Base-by-base conservation (phyloP, 1,140 invertebrate species). In the Melitaea cinxia region DNA sequence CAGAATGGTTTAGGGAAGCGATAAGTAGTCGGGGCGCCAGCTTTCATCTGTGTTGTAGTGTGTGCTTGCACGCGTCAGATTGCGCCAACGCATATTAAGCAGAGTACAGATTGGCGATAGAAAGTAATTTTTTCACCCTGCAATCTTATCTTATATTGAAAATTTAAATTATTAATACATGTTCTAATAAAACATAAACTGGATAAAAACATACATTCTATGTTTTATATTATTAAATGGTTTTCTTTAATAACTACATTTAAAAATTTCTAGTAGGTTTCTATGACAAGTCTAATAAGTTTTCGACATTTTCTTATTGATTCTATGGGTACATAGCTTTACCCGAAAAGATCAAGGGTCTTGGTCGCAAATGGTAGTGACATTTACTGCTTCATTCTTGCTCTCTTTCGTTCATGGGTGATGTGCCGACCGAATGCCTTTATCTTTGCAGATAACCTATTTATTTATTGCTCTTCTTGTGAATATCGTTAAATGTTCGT, bases 21-120 rank as follows among this genome's bases (percentile, higher is more conserved):
- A 90, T 91, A 91, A 90, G 86, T 88, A 82, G 77, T 54, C 42
- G 67, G 63, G 72, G 80, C 85, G 80, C 75, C 83, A 67, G 75
- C 86, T 89, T 87, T 86, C 86, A 87, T 90, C 83, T 87, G 65
- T 67, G 68, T 61, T 57, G 62, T 65, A 61, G 60, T 64, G 65
- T 64, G 66, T 71, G 73, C 75, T 77, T 72, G 77, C 73, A 60
- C 71, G 70, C 64, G 53, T 57, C 58, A 66, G 55, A 57, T 65
- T 75, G 72, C 74, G 74, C 63, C 45, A 60, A 65, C 73, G 72
- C 77, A 76, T 75, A 56, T 69, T 64, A 69, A 65, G 58, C 12
- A 9, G 45, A 10, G 68, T 67, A 45, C 39, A 73, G 10, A 65
- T 55, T 23, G 10, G 19, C 9, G 37, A 17, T 4, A 21, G 4